Conservation (phyloP, 2,797 vertebrate genomes). For the Okamejei kenojei region DNA sequence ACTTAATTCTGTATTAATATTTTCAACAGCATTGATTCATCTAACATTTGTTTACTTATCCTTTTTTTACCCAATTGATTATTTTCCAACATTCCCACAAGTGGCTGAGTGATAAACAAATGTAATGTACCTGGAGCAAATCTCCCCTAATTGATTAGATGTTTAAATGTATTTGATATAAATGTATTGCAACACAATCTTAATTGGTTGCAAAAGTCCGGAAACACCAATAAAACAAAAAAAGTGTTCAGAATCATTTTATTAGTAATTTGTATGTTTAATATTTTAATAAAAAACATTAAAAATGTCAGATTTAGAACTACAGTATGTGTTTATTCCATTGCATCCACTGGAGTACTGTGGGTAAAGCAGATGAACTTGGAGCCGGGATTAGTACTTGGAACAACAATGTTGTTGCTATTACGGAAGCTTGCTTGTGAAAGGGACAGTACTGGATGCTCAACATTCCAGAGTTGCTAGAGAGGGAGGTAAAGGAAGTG, state of each 20-base stretch:
- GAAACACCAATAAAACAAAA: not conserved
- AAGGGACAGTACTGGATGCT: too few relatives aligned
- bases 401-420: too few relatives aligned
- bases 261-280: not conserved
- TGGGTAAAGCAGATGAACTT: too few relatives aligned
- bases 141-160: not conserved
- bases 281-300: not conserved
- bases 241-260: not conserved
- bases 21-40: not conserved
- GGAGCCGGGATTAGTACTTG: too few relatives aligned
- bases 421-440: too few relatives aligned
- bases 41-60: not conserved
- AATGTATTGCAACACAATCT: not conserved
- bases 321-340: too few relatives aligned
- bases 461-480: too few relatives aligned
- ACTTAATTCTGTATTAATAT: not conserved
- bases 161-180: not conserved
- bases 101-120: not conserved
- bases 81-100: not conserved
- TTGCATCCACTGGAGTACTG: too few relatives aligned
- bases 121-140: slow-evolving; percentile 20
- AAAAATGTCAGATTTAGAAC: not conserved
- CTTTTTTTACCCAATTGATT: not conserved
- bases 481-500: too few relatives aligned
- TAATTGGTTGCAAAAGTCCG: not conserved